Evolutionary conservation across 1,140 invertebrate genomes (phyloP), one percentile per base, ranked within the genome.

Genomic region (Zaprionus inermis): DNA sequence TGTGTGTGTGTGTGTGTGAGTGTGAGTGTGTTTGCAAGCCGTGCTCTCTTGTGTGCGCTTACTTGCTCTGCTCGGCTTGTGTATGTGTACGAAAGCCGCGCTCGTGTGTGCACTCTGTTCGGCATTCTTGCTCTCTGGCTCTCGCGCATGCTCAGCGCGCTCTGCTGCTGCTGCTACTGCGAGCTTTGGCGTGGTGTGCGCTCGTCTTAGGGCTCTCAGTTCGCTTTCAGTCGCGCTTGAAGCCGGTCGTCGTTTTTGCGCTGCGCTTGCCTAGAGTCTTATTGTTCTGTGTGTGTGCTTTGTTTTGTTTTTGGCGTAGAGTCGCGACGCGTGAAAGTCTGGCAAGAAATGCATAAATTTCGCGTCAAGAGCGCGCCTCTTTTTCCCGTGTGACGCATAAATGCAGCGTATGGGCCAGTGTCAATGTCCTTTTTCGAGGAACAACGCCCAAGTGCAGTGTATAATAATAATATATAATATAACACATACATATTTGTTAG

Each of bases 381-480:
- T 52, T 72, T 54, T 28, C 24, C 36, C 28, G 38, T 65, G 52
- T 88, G 84, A 88, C 84, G 84, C 84, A 88, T 88, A 70, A 75
- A 78, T 80, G 79, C 76, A 61, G 55, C 30, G 56, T 60, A 10
- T 54, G 38, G 38, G 12, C n/a, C 34, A 63, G 57, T 75, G 83
- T 88, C 83, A 88, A 89, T 88, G 83, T 88, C 83, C 83, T 88
- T 86, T 75, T 77, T 81, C 67, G 76, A 41, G 69, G 56, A 80
- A 81, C 72, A 70, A 74, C 75, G 67, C 78, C 81, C 69, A 74
- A 67, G 51, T 81, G 32, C 44, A 4, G 22, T 9, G 20, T 49
- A 36, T 20, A 46, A 16, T 16, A 46, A 18, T 46, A 46, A 10
- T 2, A 10, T n/a, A n/a, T n/a, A n/a, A n/a, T n/a, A n/a, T n/a